phyloP scores from a whole-genome alignment of 92 coral and sea anemone genomes.

The Ricordea florida region DNA sequence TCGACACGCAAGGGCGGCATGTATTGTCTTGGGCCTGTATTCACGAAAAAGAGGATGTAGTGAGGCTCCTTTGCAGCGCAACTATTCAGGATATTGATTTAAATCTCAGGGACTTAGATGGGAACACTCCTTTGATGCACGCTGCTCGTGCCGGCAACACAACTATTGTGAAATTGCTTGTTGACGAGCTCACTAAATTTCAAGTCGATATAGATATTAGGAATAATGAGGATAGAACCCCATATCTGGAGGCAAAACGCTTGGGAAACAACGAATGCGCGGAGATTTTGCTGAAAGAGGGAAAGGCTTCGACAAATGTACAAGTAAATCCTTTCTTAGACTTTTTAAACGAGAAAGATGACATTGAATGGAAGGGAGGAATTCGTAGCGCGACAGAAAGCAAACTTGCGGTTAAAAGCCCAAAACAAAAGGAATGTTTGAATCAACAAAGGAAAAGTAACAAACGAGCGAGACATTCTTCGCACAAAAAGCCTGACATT shows the following conservation, averaged over 20 bases:
- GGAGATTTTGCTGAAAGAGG: slow-evolving; percentile 60
- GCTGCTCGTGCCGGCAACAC: slow-evolving; percentile 80
- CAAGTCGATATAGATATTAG: slow-evolving; percentile 82
- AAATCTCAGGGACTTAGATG: slow-evolving; percentile 72
- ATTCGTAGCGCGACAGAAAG: slow-evolving; percentile 36
- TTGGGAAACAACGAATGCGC: slow-evolving; percentile 81
- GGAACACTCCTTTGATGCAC: slow-evolving; percentile 88
- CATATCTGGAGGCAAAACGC: slow-evolving; percentile 88
- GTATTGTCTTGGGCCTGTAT: slow-evolving; percentile 79
- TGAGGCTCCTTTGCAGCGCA: slow-evolving; percentile 66
- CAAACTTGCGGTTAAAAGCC: slow-evolving; percentile 6
- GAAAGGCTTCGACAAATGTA: slow-evolving; percentile 77
- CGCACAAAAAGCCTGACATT: background rate
- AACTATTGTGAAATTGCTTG: slow-evolving; percentile 67
- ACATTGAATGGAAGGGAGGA: slow-evolving; percentile 7
- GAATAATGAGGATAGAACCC: slow-evolving; percentile 88
- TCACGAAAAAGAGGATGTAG: slow-evolving; percentile 72
- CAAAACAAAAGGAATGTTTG: slow-evolving; percentile 1
- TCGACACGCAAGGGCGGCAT: slow-evolving; percentile 79
- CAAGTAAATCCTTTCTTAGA: slow-evolving; percentile 94
- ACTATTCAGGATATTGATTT: slow-evolving; percentile 81
- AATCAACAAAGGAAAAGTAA: background rate
- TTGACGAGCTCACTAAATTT: slow-evolving; percentile 76
- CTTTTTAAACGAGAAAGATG: slow-evolving; percentile 36
- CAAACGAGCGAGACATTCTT: background rate